Evolutionary conservation across 92 coral and sea anemone species (phyloP).

Genomic region (Bergia puertoricense): DNA sequence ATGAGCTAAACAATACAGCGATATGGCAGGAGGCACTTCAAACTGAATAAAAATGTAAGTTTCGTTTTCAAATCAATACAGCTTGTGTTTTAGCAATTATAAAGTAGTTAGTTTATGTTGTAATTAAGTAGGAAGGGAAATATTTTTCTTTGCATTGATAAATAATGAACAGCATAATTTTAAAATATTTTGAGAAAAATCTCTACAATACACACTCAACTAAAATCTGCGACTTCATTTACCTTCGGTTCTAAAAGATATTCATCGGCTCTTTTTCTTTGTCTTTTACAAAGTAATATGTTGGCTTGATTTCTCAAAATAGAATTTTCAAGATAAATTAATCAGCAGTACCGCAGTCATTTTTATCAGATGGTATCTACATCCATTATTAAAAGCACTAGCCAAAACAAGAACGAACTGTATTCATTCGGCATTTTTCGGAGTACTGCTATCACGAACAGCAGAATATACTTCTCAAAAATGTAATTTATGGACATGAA

Average conservation of each 20-base stretch:
- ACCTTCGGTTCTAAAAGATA: no score
- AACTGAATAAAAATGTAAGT: not conserved
- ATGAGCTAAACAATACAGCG: no score
- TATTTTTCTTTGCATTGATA: not conserved
- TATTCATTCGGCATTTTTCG: slow-evolving; percentile 1
- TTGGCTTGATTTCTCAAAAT: not conserved
- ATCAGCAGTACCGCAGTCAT: not conserved
- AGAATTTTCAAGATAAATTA: not conserved
- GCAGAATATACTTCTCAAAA: not conserved
- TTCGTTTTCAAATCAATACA: not conserved
- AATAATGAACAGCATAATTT: no score
- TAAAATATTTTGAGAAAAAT: no score
- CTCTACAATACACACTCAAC: no score
- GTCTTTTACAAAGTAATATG: not conserved
- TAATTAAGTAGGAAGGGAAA: not conserved
- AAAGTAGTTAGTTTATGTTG: not conserved
- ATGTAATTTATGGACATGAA: not conserved
- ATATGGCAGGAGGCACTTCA: no score
- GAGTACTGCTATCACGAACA: slow-evolving; percentile 5
- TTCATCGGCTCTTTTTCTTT: not conserved
- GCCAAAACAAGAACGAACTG: not conserved
- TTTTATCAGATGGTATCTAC: slow-evolving; percentile 1
- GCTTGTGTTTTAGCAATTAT: not conserved
- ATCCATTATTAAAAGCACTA: slow-evolving; percentile 14
- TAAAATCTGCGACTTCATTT: no score